Evolutionary conservation across 2,888 invertebrate species (phyloP), one percentile per base, ranked within the genome.

Genomic region (Ormyrus thymus): DNA sequence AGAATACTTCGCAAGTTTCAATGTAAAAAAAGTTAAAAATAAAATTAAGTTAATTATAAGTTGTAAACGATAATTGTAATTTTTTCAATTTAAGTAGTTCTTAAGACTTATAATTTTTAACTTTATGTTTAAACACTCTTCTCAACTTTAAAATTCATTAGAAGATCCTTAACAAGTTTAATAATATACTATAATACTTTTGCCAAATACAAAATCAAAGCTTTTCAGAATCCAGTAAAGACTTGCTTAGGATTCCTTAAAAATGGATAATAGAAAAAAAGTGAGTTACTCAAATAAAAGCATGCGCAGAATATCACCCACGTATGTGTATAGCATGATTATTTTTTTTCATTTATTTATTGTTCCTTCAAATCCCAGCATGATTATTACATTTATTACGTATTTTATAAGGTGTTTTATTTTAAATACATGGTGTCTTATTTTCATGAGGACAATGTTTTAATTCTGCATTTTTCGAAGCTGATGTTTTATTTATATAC

Each of bases 271-370:
- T 73, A 72, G 72, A 55, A 55, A 58, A 64, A 56, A 29, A 65
- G 56, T 64, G 73, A 73, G 55, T 73, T 64, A 48, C 64, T 62
- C 11, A 10, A 51, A 62, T 62, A 64, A 48, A 53, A 72, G 7
- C 4, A 53, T 50, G 61, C 51, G 51, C 62, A 46, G 62, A 58
- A 72, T 45, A 72, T 61, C 45, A 62, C 53, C 62, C 62, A 62
- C 72, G 62, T 72, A 72, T 53, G 72, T 72, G 72, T 53, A 72
- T 46, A 43, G 53, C 53, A 62, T 61, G 62, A 62, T 62, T 72
- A 43, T 50, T 51, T n/a, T 61, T 45, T 72, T 72, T 29, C n/a
- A n/a, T 29, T 66, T 29, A 13, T 50, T 11, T 46, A 66, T 43
- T 53, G 9, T 4, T 2, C 29, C 4, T 29, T 29, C 4, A 29